A percentile compares a stretch with the other conserved stretches of the same genome.
Conservation (phyloP, 2,113 vertebrate species). For the Pavo muticus region DNA sequence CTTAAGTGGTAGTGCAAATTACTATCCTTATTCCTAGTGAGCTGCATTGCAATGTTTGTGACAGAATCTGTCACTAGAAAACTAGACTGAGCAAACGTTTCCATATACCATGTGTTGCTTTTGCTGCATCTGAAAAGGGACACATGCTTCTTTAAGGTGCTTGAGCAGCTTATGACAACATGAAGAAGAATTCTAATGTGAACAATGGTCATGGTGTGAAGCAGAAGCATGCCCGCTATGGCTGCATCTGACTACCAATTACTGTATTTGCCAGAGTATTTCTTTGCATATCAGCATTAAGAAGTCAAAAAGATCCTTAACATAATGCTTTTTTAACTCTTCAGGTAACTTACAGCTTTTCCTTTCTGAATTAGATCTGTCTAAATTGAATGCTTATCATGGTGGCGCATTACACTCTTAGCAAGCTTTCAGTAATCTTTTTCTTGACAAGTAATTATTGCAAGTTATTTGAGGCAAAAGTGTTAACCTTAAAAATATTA, state of each 20-base stretch:
- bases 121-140: neutral
- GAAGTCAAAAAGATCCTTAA: neutral
- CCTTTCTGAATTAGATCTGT: neutral
- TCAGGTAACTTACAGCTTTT: constrained; percentile 1
- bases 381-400: neutral
- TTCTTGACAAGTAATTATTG: neutral
- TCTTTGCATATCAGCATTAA: neutral
- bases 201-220: neutral
- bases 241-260: neutral
- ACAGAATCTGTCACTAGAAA: neutral
- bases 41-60: neutral
- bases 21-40: neutral
- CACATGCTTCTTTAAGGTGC: neutral
- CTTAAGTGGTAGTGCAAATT: neutral
- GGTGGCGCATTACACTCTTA: neutral
- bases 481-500: neutral
- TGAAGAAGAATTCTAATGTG: neutral
- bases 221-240: neutral
- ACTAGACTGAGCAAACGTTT: neutral
- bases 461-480: neutral
- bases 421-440: neutral
- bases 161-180: neutral
- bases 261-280: neutral
- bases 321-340: neutral
- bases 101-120: neutral